Evolutionary conservation across 2,113 vertebrate species (phyloP).

Genomic region (Clarias gariepinus): DNA sequence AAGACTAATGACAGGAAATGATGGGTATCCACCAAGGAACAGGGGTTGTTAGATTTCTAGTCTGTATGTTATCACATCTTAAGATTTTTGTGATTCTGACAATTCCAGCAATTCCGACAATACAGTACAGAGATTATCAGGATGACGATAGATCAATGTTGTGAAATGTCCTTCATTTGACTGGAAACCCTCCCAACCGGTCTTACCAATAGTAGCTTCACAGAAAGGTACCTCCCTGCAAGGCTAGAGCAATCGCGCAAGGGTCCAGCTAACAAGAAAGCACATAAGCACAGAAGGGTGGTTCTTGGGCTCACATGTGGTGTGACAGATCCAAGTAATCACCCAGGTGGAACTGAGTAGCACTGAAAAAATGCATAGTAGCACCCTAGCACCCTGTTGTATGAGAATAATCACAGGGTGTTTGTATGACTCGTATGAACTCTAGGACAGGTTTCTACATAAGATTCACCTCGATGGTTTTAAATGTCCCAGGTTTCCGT

Average conservation of each 20-base stretch:
- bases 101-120: not conserved
- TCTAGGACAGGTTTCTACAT: not conserved
- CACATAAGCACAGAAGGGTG: not conserved
- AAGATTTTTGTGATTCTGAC: not conserved
- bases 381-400: not conserved
- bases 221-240: not conserved
- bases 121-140: not conserved
- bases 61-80: not conserved
- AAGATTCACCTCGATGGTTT: not conserved
- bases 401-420: not conserved
- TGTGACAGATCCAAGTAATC: not conserved
- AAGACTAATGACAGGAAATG: no score
- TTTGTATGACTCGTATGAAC: not conserved
- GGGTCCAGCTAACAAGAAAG: not conserved
- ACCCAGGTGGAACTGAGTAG: not conserved
- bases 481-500: no score
- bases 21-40: not conserved
- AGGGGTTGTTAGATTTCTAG: not conserved
- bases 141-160: not conserved
- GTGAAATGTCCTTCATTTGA: not conserved
- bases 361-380: not conserved
- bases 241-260: not conserved
- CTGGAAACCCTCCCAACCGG: not conserved
- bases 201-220: not conserved
- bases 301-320: not conserved